Percentiles rank a stretch among this genome's conserved stretches.
Evolutionary conservation across 2,797 vertebrate genomes (phyloP).

Genomic region (Nyctalus aviator): DNA sequence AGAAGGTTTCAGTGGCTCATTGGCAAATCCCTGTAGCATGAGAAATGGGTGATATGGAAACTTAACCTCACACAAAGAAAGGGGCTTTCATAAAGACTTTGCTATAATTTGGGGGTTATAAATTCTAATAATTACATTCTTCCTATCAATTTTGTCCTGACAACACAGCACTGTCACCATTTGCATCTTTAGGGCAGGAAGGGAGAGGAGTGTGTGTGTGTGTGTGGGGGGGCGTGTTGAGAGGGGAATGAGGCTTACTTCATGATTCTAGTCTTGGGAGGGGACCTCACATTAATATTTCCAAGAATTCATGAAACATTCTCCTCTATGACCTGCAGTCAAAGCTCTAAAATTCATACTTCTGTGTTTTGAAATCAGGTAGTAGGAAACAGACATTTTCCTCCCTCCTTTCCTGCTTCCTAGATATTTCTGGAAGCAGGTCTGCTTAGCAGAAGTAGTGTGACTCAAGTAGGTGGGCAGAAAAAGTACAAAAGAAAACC

Average conservation of each 20-base stretch:
- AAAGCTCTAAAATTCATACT: background rate
- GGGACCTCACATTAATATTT: background rate
- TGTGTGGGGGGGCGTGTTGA: no score
- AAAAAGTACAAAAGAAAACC: conserved; percentile 23
- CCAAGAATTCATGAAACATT: background rate
- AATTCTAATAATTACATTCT: background rate
- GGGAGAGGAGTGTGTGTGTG: background rate
- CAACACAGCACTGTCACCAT: background rate
- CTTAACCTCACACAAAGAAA: background rate
- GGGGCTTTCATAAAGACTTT: background rate
- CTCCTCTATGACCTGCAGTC: background rate
- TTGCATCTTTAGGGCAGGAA: background rate
- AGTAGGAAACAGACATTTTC: background rate
- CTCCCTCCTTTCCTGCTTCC: background rate
- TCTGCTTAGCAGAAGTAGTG: background rate
- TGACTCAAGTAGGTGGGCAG: conserved; percentile 40
- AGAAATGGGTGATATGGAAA: background rate
- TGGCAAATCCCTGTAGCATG: background rate
- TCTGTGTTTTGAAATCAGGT: background rate
- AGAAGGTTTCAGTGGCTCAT: background rate
- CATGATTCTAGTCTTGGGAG: background rate
- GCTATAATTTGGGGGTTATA: background rate
- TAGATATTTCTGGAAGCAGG: conserved; percentile 15
- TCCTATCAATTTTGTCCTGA: background rate
- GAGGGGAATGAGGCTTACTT: background rate